A percentile compares a stretch with the other conserved stretches of the same genome.
phyloP scores from a whole-genome alignment of 37 sponge, comb jelly and placozoan species.

The Hexactinellida sp. region DNA sequence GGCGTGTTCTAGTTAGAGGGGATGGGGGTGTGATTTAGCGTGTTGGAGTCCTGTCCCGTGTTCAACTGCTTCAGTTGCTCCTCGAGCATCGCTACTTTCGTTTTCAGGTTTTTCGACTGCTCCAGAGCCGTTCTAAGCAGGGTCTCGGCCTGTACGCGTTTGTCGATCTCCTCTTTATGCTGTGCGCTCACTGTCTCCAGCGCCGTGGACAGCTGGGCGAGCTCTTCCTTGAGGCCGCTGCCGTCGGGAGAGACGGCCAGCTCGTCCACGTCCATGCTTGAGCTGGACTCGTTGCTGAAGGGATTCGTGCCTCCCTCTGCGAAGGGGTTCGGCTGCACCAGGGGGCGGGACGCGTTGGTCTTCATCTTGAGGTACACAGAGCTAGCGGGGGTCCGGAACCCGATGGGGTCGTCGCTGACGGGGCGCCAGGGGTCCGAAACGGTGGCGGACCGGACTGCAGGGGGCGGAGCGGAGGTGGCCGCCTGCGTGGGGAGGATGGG shows the following conservation, averaged over 20 bases:
- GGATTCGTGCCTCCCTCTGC: slow-evolving; percentile 13
- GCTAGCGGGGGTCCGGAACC: background rate
- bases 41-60: background rate
- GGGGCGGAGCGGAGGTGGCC: background rate
- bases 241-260: background rate
- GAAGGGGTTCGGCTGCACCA: background rate
- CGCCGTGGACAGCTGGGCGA: background rate
- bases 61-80: background rate
- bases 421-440: background rate
- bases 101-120: slow-evolving; percentile 1
- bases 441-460: background rate
- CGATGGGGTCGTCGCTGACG: background rate
- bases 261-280: background rate
- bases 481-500: background rate
- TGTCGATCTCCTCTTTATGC: background rate
- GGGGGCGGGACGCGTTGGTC: background rate
- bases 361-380: background rate
- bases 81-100: background rate
- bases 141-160: background rate
- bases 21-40: background rate
- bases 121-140: background rate
- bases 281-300: background rate
- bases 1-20: background rate
- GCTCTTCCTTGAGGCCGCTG: background rate
- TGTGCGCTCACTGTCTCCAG: background rate